Base-by-base conservation (phyloP, 1,140 invertebrate species). In the Tetragnatha versicolor region DNA sequence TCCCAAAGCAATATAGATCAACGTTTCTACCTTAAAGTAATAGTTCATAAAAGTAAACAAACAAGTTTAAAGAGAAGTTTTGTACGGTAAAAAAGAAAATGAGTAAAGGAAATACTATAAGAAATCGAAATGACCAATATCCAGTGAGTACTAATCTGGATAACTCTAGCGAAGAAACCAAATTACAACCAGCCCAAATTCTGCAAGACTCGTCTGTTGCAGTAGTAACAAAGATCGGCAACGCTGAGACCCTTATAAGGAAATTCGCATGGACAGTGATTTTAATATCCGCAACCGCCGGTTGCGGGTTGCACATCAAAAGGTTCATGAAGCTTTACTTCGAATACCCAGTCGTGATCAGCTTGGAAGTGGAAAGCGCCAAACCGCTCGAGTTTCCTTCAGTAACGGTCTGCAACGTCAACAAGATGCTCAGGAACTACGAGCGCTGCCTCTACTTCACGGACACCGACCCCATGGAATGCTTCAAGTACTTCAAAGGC, bases 361-460 rank as follows among this genome's bases (percentile, higher is more conserved):
- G n/a, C 12, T n/a, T 53, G 6, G 14, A 53, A 45, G 7, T 35
- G 0, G 29, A 77, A 42, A 10, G 31, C 17, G n/a, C 17, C 3
- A 0, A 7, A 3, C n/a, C 3, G 0, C 10, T 29, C 1, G 22
- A 51, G 9, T 76, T 76, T 45, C 73, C 73, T 2, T 60, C 73
- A 2, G 73, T 77, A 17, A 77, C 60, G 5, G 31, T 77, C 22
- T 77, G 73, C 25, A 77, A 66, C 17, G 2, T 42, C 12, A 77
- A 77, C 55, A 10, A 61, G 42, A 31, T 77, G 17, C 65, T 53
- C 20, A 35, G 12, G n/a, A 2, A 53, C 12, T 66, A 29, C 33
- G 17, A 31, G 3, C 1, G 35, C 1, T 77, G 73, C 12, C 2
- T 65, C 0, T 14, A 65, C 0, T 10, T 27, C 0, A 0, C 20